phyloP scores from a whole-genome alignment of 2,888 invertebrate genomes.

The Serrognathus titanus region DNA sequence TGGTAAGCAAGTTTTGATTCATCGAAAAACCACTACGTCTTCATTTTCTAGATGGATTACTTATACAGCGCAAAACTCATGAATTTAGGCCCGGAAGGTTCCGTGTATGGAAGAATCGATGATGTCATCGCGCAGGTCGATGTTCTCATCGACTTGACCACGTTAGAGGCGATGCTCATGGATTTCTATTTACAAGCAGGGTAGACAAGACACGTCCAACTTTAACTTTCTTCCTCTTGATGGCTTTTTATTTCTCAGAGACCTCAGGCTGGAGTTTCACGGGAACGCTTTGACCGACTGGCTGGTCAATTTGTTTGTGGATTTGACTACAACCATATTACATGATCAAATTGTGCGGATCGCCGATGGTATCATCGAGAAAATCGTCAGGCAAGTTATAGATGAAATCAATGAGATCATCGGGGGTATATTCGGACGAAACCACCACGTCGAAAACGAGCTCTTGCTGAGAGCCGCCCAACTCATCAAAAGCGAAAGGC shows the following conservation, averaged over 20 bases:
- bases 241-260: constrained; percentile 39
- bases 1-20: no score
- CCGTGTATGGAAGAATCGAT: constrained; percentile 49
- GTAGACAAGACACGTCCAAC: constrained; percentile 15
- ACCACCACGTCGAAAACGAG: background rate
- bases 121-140: constrained; percentile 26
- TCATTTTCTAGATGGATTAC: constrained; percentile 50
- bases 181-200: constrained; percentile 33
- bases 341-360: constrained; percentile 50
- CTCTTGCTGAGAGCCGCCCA: background rate
- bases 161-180: constrained; percentile 25
- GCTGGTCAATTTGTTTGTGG: constrained; percentile 52
- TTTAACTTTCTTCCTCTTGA: background rate
- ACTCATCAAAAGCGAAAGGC: no score
- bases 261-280: constrained; percentile 50
- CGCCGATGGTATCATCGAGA: constrained; percentile 48
- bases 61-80: constrained; percentile 53
- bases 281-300: constrained; percentile 53
- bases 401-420: constrained; percentile 16
- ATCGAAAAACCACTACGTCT: no score
- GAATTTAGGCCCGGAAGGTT: constrained; percentile 54
- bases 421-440: constrained; percentile 1
- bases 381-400: constrained; percentile 42
- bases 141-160: constrained; percentile 29
- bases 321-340: constrained; percentile 50